A percentile compares a stretch with the other conserved stretches of the same genome.
Conservation (phyloP, 2,888 invertebrate genomes). For the Cephus pygmeus region DNA sequence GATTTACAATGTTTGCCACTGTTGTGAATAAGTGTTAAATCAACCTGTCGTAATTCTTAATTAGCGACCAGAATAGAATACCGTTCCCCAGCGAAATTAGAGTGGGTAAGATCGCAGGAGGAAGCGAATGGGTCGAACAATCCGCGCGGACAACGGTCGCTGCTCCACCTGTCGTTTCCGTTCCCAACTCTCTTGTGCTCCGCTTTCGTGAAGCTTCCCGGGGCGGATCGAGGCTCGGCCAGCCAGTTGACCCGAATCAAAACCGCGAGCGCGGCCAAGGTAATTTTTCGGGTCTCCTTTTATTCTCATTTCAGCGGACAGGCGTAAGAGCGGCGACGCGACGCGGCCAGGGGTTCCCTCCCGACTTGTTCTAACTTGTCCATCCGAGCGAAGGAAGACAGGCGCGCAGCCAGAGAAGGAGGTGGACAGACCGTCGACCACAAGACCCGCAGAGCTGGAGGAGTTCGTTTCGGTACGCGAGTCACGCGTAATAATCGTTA, state of each 20-base stretch:
- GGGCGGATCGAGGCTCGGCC: conserved; percentile 22
- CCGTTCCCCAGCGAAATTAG: not conserved
- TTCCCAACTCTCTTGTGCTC: conserved; percentile 15
- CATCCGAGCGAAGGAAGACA: not conserved
- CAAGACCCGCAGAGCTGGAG: not conserved
- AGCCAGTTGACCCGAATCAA: conserved; percentile 27
- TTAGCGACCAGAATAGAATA: not conserved
- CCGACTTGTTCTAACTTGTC: not conserved
- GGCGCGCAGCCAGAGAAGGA: not conserved
- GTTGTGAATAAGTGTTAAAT: not conserved
- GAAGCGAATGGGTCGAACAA: not conserved
- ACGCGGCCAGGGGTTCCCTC: not conserved
- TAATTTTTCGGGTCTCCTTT: not conserved
- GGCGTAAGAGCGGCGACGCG: not conserved
- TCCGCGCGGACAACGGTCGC: not conserved
- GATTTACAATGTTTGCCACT: not conserved
- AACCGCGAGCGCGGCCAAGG: conserved; percentile 10
- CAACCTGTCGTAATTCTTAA: not conserved
- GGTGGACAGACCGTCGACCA: not conserved
- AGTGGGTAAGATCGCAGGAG: not conserved
- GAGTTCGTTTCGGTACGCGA: conserved; percentile 29
- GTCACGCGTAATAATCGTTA: conserved; percentile 57
- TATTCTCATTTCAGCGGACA: not conserved
- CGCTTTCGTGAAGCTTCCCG: conserved; percentile 26
- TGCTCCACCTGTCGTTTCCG: conserved; percentile 33